phyloP scores from a whole-genome alignment of 2,888 invertebrate species.

The Brenthis ino region DNA sequence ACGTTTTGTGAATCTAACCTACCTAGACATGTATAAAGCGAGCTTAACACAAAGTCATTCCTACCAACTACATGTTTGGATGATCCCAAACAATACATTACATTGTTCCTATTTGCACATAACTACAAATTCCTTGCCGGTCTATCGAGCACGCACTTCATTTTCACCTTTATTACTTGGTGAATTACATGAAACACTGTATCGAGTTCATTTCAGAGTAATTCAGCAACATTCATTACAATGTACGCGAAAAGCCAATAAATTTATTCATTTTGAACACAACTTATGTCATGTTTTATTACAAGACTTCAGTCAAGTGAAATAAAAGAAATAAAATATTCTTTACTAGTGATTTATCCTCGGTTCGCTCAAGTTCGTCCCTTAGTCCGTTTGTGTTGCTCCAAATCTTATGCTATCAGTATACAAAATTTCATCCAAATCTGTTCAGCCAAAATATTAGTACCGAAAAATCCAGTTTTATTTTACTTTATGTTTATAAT shows the following conservation, averaged over 20 bases:
- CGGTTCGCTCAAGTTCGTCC: too few relatives aligned
- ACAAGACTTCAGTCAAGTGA: too few relatives aligned
- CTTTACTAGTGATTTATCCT: too few relatives aligned
- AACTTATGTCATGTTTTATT: not conserved
- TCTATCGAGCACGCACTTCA: slow-evolving; percentile 21
- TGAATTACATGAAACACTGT: slow-evolving; percentile 24
- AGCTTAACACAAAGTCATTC: not conserved
- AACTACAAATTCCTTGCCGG: slow-evolving; percentile 9
- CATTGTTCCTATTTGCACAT: slow-evolving; percentile 4
- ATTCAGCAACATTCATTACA: slow-evolving; percentile 8
- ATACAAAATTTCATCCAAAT: too few relatives aligned
- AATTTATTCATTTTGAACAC: too few relatives aligned
- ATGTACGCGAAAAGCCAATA: not conserved
- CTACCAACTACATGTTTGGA: not conserved
- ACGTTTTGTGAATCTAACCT: too few relatives aligned
- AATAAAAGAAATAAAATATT: too few relatives aligned
- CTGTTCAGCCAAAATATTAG: too few relatives aligned
- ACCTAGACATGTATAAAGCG: slow-evolving; percentile 1
- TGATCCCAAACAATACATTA: slow-evolving; percentile 5
- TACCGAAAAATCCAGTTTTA: too few relatives aligned
- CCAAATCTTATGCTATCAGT: too few relatives aligned
- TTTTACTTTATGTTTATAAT: too few relatives aligned
- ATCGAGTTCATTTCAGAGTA: slow-evolving; percentile 20
- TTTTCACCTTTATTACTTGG: slow-evolving; percentile 16
- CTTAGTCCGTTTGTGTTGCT: too few relatives aligned